These are phyloP conservation scores for Frieseomelitta varia DNA, from an alignment of 1,140 invertebrate species.

Conservation along the genomic window DNA sequence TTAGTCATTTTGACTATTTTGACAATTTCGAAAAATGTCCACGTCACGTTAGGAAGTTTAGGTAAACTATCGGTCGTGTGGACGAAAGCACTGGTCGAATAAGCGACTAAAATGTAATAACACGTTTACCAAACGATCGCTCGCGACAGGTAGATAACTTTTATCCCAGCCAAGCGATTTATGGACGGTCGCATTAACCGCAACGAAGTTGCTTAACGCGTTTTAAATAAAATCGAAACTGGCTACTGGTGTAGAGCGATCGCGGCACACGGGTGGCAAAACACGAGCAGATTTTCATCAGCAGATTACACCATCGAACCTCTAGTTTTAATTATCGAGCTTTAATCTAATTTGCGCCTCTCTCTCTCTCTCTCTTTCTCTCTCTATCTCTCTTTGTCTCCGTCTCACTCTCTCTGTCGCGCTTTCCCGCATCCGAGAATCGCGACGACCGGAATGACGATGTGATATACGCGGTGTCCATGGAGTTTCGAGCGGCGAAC, in stretches of 20 bases:
- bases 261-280: not conserved
- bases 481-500: constrained; percentile 24
- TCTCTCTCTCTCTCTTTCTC: not conserved
- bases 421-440: constrained; percentile 10
- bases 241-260: not conserved
- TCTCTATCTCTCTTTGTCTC: not conserved
- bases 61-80: not conserved
- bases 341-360: constrained; percentile 57
- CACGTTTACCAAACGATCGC: not conserved
- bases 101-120: not conserved
- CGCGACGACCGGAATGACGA: not conserved
- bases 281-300: constrained; percentile 53
- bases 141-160: not conserved
- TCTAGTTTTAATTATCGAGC: constrained; percentile 59
- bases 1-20: no score
- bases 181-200: constrained; percentile 22
- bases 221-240: constrained; percentile 46
- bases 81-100: not conserved
- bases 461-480: constrained; percentile 52
- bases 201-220: constrained; percentile 30
- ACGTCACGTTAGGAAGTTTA: not conserved
- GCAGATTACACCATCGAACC: constrained; percentile 40
- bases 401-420: not conserved
- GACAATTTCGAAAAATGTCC: not conserved
- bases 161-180: constrained; percentile 7